These are phyloP conservation scores for Cariama cristata DNA, from an alignment of 2,113 vertebrate species.

Conservation along the genomic window DNA sequence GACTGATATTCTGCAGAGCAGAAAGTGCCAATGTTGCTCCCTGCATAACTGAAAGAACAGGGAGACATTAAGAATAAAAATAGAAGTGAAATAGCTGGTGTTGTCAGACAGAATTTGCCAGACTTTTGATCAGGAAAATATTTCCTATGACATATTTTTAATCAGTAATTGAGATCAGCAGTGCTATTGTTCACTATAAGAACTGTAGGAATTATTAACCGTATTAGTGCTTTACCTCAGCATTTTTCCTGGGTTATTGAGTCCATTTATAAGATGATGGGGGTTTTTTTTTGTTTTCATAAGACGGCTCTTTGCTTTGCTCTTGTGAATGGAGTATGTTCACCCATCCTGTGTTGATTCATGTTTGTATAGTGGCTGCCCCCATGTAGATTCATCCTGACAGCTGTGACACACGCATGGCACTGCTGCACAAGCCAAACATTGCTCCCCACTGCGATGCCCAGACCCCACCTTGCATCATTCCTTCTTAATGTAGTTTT, in stretches of 20 bases:
- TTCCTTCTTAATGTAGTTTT: neutral
- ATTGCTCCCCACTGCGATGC: accelerated
- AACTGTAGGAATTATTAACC: neutral
- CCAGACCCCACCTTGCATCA: neutral
- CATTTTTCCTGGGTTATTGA: neutral
- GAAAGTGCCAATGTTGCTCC: neutral
- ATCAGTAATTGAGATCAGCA: neutral
- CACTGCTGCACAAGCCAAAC: neutral
- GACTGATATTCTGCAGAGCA: neutral
- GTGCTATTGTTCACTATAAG: neutral
- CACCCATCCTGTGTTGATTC: neutral
- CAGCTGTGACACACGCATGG: accelerated
- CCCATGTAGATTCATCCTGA: neutral
- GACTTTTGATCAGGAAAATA: conserved; percentile 49
- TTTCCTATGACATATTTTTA: neutral
- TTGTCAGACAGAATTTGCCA: conserved; percentile 48
- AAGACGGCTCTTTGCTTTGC: neutral
- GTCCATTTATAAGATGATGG: neutral
- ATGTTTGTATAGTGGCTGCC: neutral
- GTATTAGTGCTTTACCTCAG: neutral
- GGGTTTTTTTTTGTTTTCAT: neutral
- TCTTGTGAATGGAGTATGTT: neutral
- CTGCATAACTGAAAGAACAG: conserved; percentile 5
- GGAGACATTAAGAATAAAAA: conserved; percentile 27
- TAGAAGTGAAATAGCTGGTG: neutral